These are phyloP conservation scores for Venustoraphidia nigricollis DNA, from an alignment of 2,888 invertebrate species.

Conservation along the genomic window DNA sequence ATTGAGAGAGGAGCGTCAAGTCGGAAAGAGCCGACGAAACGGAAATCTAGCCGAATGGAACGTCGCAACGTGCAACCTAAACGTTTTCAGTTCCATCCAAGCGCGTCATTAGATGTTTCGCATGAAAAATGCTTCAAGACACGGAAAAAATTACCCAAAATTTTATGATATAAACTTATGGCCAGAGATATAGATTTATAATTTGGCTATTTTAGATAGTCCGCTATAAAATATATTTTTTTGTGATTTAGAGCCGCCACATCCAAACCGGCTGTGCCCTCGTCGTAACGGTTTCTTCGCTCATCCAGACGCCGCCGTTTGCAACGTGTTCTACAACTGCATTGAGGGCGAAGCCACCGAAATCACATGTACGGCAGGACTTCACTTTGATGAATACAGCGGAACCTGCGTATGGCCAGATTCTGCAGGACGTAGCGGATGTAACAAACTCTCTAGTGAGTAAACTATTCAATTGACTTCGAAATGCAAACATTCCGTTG, in stretches of 20 bases:
- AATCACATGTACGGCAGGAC: constrained; percentile 70
- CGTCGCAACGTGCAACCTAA: no score
- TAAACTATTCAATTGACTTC: constrained; percentile 3
- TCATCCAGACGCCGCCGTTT: constrained; percentile 66
- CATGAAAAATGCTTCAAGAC: no score
- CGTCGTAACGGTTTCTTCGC: constrained; percentile 83
- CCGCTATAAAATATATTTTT: neutral
- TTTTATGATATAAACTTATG: no score
- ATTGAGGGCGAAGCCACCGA: constrained; percentile 70
- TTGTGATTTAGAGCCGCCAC: constrained; percentile 51
- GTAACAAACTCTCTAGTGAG: constrained; percentile 34
- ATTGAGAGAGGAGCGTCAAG: no score
- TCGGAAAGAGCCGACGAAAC: no score
- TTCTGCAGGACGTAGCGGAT: constrained; percentile 59
- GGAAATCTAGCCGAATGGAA: no score
- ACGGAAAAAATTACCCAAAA: no score
- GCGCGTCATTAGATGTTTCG: no score
- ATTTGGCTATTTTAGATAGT: no score
- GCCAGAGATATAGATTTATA: no score
- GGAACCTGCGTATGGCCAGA: constrained; percentile 88
- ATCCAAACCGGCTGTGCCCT: constrained; percentile 55
- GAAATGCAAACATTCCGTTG: no score
- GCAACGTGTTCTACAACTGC: constrained; percentile 79
- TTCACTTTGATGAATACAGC: constrained; percentile 78
- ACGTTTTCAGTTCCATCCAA: no score